These are phyloP conservation scores for Peromyscus maniculatus DNA, from an alignment of 2,113 vertebrate species.

Conservation along the genomic window DNA sequence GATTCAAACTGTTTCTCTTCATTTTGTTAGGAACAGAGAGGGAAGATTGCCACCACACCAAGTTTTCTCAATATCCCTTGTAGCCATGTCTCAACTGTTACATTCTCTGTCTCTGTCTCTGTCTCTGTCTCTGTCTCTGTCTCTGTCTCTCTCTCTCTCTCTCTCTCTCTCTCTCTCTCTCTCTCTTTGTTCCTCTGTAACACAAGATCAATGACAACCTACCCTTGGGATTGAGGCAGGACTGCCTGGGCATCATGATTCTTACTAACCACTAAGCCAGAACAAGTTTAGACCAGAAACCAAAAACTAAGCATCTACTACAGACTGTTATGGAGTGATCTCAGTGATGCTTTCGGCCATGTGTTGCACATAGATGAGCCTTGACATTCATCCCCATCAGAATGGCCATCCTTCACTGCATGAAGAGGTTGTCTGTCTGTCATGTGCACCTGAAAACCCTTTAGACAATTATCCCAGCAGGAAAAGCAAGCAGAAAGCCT, in stretches of 20 bases:
- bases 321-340: background rate
- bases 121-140: background rate
- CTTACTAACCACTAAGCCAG: background rate
- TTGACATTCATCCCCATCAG: background rate
- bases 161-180: background rate
- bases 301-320: background rate
- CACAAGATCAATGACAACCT: background rate
- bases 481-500: background rate
- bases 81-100: accelerated
- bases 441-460: background rate
- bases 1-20: background rate
- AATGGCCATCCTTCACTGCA: background rate
- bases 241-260: background rate
- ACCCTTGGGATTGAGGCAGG: background rate
- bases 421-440: too few species aligned
- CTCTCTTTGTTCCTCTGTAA: background rate
- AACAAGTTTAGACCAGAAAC: background rate
- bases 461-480: background rate
- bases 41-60: background rate
- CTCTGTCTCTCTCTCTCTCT: background rate
- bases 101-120: too few species aligned
- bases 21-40: background rate
- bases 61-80: background rate
- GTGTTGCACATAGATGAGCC: background rate
- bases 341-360: background rate